Percentiles rank a stretch among this genome's conserved stretches.
Conservation (phyloP, 2,888 invertebrate genomes). For the Miltochrista miniata region DNA sequence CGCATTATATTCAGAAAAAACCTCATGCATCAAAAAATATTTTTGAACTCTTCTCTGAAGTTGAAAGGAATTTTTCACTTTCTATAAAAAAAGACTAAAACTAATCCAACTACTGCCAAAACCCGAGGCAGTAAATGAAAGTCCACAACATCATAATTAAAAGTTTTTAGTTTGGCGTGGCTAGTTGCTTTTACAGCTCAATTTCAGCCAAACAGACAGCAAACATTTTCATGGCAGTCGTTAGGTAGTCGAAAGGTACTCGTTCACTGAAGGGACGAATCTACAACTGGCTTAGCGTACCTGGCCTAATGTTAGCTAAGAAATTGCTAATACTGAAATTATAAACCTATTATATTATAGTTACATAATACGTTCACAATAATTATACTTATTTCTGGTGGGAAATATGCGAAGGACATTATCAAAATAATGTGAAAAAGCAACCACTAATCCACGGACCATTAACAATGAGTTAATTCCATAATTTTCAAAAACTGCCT, state of each 20-base stretch:
- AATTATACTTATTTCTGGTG: no score
- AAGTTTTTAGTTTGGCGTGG: conserved; percentile 20
- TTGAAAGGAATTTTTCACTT: no score
- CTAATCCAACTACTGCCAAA: conserved; percentile 4
- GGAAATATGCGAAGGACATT: no score
- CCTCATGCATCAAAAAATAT: no score
- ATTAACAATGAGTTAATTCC: no score
- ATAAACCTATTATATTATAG: no score
- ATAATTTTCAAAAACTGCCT: no score
- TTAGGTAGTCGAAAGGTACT: conserved; percentile 18
- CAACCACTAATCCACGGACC: no score
- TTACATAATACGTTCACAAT: no score
- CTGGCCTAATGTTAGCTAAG: neutral
- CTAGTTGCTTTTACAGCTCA: conserved; percentile 33
- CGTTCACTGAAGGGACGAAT: conserved; percentile 10
- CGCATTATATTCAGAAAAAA: no score
- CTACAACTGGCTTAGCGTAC: neutral
- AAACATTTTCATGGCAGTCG: conserved; percentile 22
- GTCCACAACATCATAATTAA: conserved; percentile 30
- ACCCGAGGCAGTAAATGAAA: conserved; percentile 2
- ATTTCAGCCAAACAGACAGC: conserved; percentile 26
- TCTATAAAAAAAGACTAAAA: neutral
- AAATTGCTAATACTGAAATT: neutral
- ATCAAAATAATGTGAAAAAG: no score
- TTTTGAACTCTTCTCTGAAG: no score